Evolutionary conservation across 2,113 vertebrate species (phyloP), one percentile per base, ranked within the genome.

Genomic region (Marcusenius ussheri): DNA sequence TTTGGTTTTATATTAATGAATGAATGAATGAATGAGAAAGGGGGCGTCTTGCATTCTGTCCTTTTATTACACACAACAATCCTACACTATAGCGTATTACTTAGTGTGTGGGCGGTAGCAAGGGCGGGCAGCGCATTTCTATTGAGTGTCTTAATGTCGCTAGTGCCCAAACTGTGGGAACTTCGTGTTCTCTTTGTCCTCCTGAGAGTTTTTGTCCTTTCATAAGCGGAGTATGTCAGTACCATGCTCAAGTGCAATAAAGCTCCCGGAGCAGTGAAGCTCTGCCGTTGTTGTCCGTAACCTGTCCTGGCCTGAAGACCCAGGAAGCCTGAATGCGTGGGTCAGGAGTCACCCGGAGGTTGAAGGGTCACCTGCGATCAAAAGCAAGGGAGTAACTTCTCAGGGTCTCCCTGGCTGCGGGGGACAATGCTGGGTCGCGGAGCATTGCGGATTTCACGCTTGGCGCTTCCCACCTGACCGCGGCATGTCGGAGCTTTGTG

Each of bases 321-420:
- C 74, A 90, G 91, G 90, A 92, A 89, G 88, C 91, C 56, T 95
- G 94, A 95, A 95, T 95, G 91, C 92, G 42, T 35, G 92, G 95
- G 95, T 95, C 95, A 95, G 93, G 94, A 95, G 95, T 95, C 95
- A 95, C 15, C 19, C 88, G 92, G 91, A 93, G 95, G 95, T 95
- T 93, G 92, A 91, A 50, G 93, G 95, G 95, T 95, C 95, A 95
- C 86, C 24, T 85, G 70, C 89, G 83, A 93, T 95, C 95, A 96
- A 96, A 95, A 92, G 95, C 92, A 87, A 90, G 93, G 92, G 92
- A 90, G 92, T 90, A 88, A 91, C 92, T 95, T 95, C 94, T 94
- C 94, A 94, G 90, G 92, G 87, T 91, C 89, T 56, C 89, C 47
- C 90, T 88, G 93, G 89, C 21, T 35, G 80, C 80, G 80, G 24